Percentiles rank a stretch among this genome's conserved stretches.
Conservation (phyloP, 2,888 invertebrate genomes). For the Norana najaformis region DNA sequence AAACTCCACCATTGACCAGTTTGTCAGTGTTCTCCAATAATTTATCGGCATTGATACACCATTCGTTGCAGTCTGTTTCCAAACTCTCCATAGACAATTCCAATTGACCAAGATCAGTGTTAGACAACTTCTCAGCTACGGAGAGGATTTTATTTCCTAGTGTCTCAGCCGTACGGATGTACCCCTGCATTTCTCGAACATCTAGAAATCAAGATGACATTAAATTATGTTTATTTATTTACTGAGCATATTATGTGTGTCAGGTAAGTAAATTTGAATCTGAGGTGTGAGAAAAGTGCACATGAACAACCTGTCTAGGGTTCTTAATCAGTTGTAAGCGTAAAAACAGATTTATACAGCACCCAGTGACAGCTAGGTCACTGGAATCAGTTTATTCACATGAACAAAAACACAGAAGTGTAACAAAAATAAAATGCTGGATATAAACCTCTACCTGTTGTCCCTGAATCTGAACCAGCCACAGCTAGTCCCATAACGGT, state of each 20-base stretch:
- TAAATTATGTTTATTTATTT: not conserved
- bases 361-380: too few relatives aligned
- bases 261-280: not conserved
- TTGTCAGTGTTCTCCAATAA: not conserved
- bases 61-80: not conserved
- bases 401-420: not conserved
- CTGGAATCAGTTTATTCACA: not conserved
- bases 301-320: too few relatives aligned
- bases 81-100: not conserved
- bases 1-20: not conserved
- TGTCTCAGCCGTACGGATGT: not conserved
- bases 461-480: not conserved
- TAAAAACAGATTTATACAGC: too few relatives aligned
- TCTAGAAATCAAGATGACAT: conserved; percentile 2
- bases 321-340: too few relatives aligned
- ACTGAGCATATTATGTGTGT: not conserved
- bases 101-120: not conserved
- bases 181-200: not conserved
- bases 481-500: not conserved
- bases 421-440: not conserved
- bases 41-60: not conserved
- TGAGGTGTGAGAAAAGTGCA: too few relatives aligned
- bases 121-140: not conserved
- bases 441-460: not conserved
- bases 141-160: not conserved